Evolutionary conservation across 2,797 vertebrate species (phyloP), one percentile per base, ranked within the genome.

Genomic region (Helostoma temminkii): DNA sequence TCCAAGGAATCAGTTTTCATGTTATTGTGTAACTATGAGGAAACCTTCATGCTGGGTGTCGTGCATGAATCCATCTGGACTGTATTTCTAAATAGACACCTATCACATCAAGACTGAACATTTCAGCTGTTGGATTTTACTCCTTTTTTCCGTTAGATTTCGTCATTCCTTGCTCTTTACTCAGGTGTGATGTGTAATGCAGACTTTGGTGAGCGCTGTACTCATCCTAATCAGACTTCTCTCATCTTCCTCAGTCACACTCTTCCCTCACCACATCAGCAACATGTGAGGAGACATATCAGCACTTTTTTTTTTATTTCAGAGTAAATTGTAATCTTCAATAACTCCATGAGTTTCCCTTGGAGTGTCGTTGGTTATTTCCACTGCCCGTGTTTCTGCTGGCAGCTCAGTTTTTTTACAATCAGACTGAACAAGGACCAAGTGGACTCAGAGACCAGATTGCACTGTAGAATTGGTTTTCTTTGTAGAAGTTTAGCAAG

Each of bases 121-220:
- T 74, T 58, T 72, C 41, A 71, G 67, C 49, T 56, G 72, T 50
- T 50, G 65, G 53, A 63, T 73, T 73, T 42, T 7, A 57, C 48
- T 48, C 32, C 4, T 25, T 7, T 49, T 43, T 34, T 46, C 36
- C 5, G 81, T 78, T 76, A n/a, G 58, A 55, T 69, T 87, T 88
- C 47, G 74, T 60, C 77, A 70, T 81, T 66, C 90, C 84, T 76
- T 85, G 76, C 76, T 89, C 78, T 91, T 86, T 78, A 85, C 91
- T 92, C 91, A 91, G 91, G 91, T 91, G 89, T 86, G 83, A 82
- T 83, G 84, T 84, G 81, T 78, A 78, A 81, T 49, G 56, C 81
- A 78, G 78, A 82, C 68, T 78, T 74, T 71, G 74, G 74, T 87
- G 80, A 74, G 68, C 9, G 41, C 73, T 65, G 69, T 79, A 53